phyloP scores from a whole-genome alignment of 2,113 vertebrate genomes.

The Ptychochromis oligacanthus region DNA sequence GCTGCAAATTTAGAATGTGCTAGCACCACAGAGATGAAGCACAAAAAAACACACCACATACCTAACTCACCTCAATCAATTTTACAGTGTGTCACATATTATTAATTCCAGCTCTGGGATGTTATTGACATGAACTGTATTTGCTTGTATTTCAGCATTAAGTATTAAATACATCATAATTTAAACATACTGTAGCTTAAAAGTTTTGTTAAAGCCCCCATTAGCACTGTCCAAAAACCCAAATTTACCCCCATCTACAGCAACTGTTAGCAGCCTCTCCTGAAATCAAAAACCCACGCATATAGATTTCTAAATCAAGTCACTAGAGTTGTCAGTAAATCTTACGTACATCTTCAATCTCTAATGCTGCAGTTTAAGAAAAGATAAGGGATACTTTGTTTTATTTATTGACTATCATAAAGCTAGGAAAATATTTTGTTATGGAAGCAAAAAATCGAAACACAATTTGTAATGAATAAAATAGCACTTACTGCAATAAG shows the following conservation, averaged over 20 bases:
- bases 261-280: too few species aligned
- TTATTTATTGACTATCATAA: too few species aligned
- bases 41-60: slow-evolving; percentile 13
- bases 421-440: too few species aligned
- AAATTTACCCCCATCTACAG: not conserved
- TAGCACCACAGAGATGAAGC: not conserved
- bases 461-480: too few species aligned
- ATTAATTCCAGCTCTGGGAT: not conserved
- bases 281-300: too few species aligned
- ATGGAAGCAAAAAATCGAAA: too few species aligned
- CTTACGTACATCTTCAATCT: too few species aligned
- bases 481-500: too few species aligned
- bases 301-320: too few species aligned
- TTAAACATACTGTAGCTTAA: not conserved
- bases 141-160: not conserved
- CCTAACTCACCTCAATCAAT: slow-evolving; percentile 53
- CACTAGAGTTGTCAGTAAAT: too few species aligned
- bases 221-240: not conserved
- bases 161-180: not conserved
- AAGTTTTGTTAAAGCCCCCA: not conserved
- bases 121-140: not conserved
- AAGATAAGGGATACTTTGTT: too few species aligned
- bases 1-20: not conserved
- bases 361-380: too few species aligned
- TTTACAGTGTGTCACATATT: not conserved